phyloP scores from a whole-genome alignment of 2,797 vertebrate genomes.

The Sebastolobus altivelis region DNA sequence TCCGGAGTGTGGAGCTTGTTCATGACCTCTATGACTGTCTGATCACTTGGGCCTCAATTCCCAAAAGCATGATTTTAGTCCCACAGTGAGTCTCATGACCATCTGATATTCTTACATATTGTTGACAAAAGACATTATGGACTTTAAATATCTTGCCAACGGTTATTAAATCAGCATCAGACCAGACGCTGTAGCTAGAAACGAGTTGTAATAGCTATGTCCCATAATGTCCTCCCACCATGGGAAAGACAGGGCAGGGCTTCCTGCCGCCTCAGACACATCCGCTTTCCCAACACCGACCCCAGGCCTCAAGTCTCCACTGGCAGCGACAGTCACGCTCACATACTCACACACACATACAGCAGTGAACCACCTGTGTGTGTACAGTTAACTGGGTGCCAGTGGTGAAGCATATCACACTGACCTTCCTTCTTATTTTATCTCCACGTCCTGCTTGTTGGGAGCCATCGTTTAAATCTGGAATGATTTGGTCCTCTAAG shows the following conservation, averaged over 20 bases:
- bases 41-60: too few relatives aligned
- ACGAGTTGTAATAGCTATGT: slow-evolving; percentile 51
- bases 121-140: background rate
- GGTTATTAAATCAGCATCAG: slow-evolving; percentile 31
- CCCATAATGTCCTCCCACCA: slow-evolving; percentile 65
- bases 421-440: slow-evolving; percentile 43
- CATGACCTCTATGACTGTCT: too few relatives aligned
- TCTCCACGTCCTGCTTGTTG: slow-evolving; percentile 24
- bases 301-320: slow-evolving; percentile 69
- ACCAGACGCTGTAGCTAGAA: slow-evolving; percentile 22
- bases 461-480: slow-evolving; percentile 4
- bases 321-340: slow-evolving; percentile 38
- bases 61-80: too few relatives aligned
- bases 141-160: slow-evolving; percentile 25
- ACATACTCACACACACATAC: slow-evolving; percentile 20
- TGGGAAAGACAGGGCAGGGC: slow-evolving; percentile 85
- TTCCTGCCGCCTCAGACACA: slow-evolving; percentile 84
- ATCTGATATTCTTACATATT: too few relatives aligned
- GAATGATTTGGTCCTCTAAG: slow-evolving; percentile 6
- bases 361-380: slow-evolving; percentile 34
- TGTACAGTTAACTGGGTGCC: slow-evolving; percentile 4
- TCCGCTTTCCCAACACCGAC: slow-evolving; percentile 83
- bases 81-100: too few relatives aligned
- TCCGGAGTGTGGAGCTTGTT: too few relatives aligned
- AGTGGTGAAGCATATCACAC: background rate